A percentile compares a stretch with the other conserved stretches of the same genome.
Conservation (phyloP, 1,140 invertebrate genomes). For the Drosophila kanapiae region DNA sequence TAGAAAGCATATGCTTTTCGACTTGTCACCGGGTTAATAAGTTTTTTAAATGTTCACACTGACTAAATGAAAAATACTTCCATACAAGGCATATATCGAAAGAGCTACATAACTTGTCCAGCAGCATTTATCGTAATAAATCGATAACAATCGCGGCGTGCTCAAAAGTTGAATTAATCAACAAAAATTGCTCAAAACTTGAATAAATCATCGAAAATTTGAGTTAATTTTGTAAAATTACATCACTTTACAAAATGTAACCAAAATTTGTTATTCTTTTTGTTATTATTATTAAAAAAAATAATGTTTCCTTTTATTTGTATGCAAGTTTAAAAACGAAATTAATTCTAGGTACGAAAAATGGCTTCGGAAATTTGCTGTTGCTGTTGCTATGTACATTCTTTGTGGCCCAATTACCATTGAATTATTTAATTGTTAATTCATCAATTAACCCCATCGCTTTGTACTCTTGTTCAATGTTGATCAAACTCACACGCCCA, state of each 20-base stretch:
- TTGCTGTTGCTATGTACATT: constrained; percentile 27
- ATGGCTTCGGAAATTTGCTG: constrained; percentile 41
- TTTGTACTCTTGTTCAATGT: constrained; percentile 74
- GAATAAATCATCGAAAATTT: background rate
- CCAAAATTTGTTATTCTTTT: constrained; percentile 2
- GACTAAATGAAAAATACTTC: constrained; percentile 11
- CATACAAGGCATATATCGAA: constrained; percentile 10
- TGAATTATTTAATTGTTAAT: constrained; percentile 2
- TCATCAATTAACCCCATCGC: constrained; percentile 74
- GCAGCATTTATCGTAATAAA: constrained; percentile 17
- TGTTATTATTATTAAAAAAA: background rate
- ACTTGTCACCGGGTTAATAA: constrained; percentile 51
- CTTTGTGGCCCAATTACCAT: constrained; percentile 42
- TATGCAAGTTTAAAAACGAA: constrained; percentile 10
- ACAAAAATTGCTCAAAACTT: background rate
- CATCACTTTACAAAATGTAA: background rate
- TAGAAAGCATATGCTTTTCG: background rate
- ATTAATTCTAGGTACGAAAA: constrained; percentile 32
- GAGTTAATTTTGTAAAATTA: constrained; percentile 6
- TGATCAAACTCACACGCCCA: constrained; percentile 39
- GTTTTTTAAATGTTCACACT: constrained; percentile 4
- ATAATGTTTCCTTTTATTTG: background rate
- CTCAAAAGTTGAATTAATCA: background rate
- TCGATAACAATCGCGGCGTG: background rate
- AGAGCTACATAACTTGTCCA: constrained; percentile 13